Base-by-base conservation (phyloP, 2,888 invertebrate species). In the Stratiomys singularior region DNA sequence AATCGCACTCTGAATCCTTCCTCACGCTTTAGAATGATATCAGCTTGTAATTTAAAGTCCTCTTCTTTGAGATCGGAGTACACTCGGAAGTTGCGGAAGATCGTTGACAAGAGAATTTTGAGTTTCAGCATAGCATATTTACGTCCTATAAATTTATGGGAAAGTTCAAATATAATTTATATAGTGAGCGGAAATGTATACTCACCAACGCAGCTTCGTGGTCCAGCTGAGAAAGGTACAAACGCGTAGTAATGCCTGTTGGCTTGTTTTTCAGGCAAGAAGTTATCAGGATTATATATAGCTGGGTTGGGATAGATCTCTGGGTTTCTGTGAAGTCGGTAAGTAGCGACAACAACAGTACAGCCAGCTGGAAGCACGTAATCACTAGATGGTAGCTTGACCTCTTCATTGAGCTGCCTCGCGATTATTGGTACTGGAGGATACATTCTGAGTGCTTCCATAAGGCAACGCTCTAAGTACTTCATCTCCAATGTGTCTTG, bases 401-500 rank as follows among this genome's bases (percentile, higher is more conserved):
- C 87, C 81, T 94, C 94, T 84, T 93, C 90, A 76, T 92, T 91
- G 44, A 94, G 84, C 81, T 92, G 89, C 82, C 94, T 90, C 7
- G 94, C 93, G 82, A 95, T 94, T 23, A 93, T 87, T 28, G 94
- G 94, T 74, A 95, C 87, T 81, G 94, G 94, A 77, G 94, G 94
- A 84, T 91, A 95, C 89, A 94, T 88, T 82, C 94, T 90, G 25
- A 94, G 87, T 2, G 94, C 93, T 86, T 95, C 94, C 91, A 95
- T 91, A 67, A 95, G 89, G 79, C 94, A 94, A 79, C 94, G 89
- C 86, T 95, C 95, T 81, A 95, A 87, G 83, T 94, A 94, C 86
- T 95, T 95, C 94, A 95, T 94, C 86, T 94, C 93, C n/a, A 94
- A 85, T 0, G 94, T 94, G 81, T 95, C 95, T 82, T 93, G 92